phyloP scores from a whole-genome alignment of 2,888 invertebrate genomes.

The Spodoptera littoralis region DNA sequence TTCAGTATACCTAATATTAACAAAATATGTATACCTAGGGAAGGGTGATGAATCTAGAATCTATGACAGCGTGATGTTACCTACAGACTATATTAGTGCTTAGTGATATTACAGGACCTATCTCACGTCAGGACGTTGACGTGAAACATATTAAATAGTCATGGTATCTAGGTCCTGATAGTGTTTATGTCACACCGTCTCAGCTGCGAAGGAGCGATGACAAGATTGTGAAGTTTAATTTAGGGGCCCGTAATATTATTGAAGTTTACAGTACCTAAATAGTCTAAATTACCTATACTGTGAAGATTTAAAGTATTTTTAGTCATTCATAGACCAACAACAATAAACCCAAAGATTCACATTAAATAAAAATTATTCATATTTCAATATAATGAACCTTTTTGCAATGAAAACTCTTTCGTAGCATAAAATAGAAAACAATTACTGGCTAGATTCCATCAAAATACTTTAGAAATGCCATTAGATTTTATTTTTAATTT shows the following conservation, averaged over 20 bases:
- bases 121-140: neutral
- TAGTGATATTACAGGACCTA: conserved; percentile 9
- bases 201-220: neutral
- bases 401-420: conserved; percentile 2
- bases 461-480: conserved; percentile 1
- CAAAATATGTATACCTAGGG: too few relatives aligned
- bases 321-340: too few relatives aligned
- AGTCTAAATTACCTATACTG: too few relatives aligned
- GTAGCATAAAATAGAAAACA: neutral
- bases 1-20: too few relatives aligned
- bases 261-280: too few relatives aligned
- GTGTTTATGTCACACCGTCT: neutral
- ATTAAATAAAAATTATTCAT: too few relatives aligned
- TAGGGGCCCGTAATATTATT: too few relatives aligned
- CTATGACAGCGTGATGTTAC: neutral
- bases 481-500: conserved; percentile 7
- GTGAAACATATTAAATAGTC: conserved; percentile 14
- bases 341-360: too few relatives aligned
- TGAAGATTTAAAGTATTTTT: too few relatives aligned
- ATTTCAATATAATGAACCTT: neutral
- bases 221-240: neutral
- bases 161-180: conserved; percentile 2
- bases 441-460: neutral
- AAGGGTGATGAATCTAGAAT: conserved; percentile 2
- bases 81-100: conserved; percentile 12